Conservation (phyloP, 2,113 vertebrate species). For the Ceyx cyanopectus region DNA sequence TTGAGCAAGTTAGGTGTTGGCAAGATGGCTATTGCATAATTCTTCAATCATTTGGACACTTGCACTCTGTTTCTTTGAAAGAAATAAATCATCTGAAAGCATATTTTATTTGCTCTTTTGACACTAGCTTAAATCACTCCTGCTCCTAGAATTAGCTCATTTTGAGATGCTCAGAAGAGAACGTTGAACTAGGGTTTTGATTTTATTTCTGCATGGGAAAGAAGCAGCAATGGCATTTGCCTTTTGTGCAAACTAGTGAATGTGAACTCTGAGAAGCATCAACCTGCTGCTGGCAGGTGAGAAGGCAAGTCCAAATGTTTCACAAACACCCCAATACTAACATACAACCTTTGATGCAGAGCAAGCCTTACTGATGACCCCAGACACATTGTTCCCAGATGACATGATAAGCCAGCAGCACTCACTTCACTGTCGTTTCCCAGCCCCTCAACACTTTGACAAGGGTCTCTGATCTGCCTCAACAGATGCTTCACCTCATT, state of each 20-base stretch:
- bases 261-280: background rate
- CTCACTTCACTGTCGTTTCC: background rate
- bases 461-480: background rate
- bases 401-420: fast-evolving
- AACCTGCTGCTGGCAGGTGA: background rate
- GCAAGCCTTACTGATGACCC: background rate
- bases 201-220: background rate
- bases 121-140: background rate
- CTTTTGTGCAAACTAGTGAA: background rate
- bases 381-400: background rate
- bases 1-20: background rate
- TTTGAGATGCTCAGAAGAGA: background rate
- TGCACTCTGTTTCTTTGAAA: background rate
- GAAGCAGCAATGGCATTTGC: background rate
- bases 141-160: background rate
- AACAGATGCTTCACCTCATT: fast-evolving
- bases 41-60: background rate
- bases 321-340: background rate
- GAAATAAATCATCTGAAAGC: background rate
- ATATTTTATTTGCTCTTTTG: background rate
- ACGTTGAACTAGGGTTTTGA: background rate
- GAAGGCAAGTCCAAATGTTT: background rate
- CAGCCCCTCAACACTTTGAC: background rate
- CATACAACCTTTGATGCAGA: background rate
- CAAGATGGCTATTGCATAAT: background rate